Conservation (phyloP, 2,797 vertebrate species). For the Helarctos malayanus region DNA sequence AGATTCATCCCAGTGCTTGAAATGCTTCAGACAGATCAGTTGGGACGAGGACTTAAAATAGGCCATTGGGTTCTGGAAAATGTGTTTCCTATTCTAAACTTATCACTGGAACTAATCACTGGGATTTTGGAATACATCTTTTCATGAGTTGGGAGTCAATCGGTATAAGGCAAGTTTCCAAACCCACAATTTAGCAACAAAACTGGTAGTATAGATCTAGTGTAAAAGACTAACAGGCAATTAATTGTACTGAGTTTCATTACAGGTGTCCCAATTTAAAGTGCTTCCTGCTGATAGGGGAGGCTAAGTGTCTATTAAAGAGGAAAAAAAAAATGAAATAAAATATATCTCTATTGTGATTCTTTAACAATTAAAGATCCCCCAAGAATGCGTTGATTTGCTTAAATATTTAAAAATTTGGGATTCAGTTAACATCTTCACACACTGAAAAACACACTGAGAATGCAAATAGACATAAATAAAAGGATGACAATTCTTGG, state of each 20-base stretch:
- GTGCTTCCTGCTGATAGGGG: conserved; percentile 16
- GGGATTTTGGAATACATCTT: conserved; percentile 9
- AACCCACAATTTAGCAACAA: conserved; percentile 45
- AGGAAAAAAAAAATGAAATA: conserved; percentile 21
- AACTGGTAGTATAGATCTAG: conserved; percentile 24
- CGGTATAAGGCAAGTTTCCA: conserved; percentile 33
- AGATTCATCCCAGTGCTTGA: neutral
- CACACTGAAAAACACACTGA: neutral
- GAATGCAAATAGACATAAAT: neutral
- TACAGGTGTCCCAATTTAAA: conserved; percentile 63
- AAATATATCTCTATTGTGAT: neutral
- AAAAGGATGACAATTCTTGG: neutral
- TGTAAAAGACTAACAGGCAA: conserved; percentile 27
- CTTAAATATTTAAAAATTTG: conserved; percentile 28
- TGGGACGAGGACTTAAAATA: neutral
- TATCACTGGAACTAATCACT: conserved; percentile 31
- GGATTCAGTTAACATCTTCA: neutral
- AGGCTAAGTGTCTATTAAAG: neutral
- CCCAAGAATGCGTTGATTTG: neutral
- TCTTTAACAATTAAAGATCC: conserved; percentile 40
- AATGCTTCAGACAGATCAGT: neutral
- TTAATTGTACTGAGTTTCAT: conserved; percentile 64
- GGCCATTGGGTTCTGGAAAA: neutral
- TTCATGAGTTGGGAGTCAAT: conserved; percentile 34
- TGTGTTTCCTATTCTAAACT: conserved; percentile 3